These are phyloP conservation scores for Pandemis heparana DNA, from an alignment of 2,888 invertebrate genomes.

Conservation along the genomic window DNA sequence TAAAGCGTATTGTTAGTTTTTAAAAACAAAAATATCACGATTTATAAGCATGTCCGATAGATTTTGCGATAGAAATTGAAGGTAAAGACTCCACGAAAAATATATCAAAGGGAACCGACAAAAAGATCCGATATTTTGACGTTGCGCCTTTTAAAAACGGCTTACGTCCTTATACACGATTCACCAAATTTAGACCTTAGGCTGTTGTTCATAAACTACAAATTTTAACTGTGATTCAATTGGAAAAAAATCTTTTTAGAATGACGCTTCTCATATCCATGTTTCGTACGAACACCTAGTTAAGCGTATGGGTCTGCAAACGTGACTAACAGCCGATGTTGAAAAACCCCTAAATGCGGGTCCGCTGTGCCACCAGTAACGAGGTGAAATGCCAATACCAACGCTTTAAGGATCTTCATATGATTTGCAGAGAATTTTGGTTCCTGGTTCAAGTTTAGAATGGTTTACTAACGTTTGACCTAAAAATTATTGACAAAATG, in stretches of 20 bases:
- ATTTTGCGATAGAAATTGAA: not conserved
- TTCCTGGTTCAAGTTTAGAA: too few species aligned
- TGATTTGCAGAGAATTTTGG: not conserved
- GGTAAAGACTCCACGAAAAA: not conserved
- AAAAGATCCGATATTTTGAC: not conserved
- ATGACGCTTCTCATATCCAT: not conserved
- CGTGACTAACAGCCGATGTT: constrained; percentile 40
- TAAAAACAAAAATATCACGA: not conserved
- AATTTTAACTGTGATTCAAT: not conserved
- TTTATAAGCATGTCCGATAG: not conserved
- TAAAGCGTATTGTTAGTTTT: too few species aligned
- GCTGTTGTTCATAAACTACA: not conserved
- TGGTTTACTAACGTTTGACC: too few species aligned
- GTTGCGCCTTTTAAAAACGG: not conserved
- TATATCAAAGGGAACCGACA: not conserved
- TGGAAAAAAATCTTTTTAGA: not conserved
- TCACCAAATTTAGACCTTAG: not conserved
- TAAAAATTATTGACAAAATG: too few species aligned
- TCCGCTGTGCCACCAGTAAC: constrained; percentile 6
- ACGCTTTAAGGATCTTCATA: not conserved
- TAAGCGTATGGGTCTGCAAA: constrained; percentile 26
- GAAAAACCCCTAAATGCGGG: constrained; percentile 40
- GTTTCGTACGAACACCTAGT: constrained; percentile 22
- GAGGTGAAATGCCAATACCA: constrained; percentile 34
- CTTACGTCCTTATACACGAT: not conserved